Conservation (phyloP, 2,113 vertebrate species). For the Chionomys nivalis region DNA sequence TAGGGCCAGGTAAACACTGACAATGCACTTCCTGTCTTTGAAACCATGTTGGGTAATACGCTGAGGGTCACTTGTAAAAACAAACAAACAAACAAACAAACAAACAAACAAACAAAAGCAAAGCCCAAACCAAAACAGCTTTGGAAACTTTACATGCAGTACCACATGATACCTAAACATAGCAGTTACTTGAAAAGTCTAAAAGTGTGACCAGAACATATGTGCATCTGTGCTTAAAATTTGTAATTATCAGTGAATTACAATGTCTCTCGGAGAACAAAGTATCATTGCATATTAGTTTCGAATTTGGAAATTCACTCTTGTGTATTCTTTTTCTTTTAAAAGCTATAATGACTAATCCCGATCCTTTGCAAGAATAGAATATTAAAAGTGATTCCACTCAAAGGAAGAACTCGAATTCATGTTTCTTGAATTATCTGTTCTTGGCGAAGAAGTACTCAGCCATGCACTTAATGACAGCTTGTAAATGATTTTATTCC, state of each 20-base stretch:
- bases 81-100: too few species aligned
- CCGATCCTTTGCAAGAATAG: slow-evolving; percentile 22
- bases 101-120: not conserved
- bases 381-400: slow-evolving; percentile 55
- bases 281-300: slow-evolving; percentile 7
- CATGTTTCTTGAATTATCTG: slow-evolving; percentile 60
- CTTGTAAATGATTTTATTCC: slow-evolving; percentile 59
- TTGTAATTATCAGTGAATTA: slow-evolving; percentile 57
- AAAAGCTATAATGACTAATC: slow-evolving; percentile 67
- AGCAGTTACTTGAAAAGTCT: slow-evolving; percentile 58
- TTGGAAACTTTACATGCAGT: slow-evolving; percentile 57
- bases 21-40: slow-evolving; percentile 59
- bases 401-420: slow-evolving; percentile 61
- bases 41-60: slow-evolving; percentile 42
- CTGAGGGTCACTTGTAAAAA: slow-evolving; percentile 44
- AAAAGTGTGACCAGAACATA: slow-evolving; percentile 31
- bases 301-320: slow-evolving; percentile 52
- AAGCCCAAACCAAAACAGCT: not conserved
- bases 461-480: slow-evolving; percentile 60
- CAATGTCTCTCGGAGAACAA: slow-evolving; percentile 29
- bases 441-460: slow-evolving; percentile 42
- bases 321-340: slow-evolving; percentile 58
- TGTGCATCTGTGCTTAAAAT: slow-evolving; percentile 43
- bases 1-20: slow-evolving; percentile 35
- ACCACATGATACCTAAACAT: slow-evolving; percentile 47